Evolutionary conservation across 2,888 invertebrate genomes (phyloP).

Genomic region (Eupeodes luniger): DNA sequence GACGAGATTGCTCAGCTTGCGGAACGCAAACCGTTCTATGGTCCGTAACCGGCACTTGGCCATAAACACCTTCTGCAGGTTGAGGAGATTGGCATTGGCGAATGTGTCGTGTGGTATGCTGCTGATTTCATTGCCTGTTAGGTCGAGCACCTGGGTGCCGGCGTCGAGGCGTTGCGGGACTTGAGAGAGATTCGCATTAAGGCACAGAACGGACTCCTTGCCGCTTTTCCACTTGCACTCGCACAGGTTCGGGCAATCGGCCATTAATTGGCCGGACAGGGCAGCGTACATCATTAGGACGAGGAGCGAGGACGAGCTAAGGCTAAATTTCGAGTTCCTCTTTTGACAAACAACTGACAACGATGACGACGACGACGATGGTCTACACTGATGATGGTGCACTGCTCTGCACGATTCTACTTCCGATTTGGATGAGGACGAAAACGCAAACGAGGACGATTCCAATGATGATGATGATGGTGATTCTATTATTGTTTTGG

Average conservation of each 20-base stretch:
- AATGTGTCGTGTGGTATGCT: conserved; percentile 90
- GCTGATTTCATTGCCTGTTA: conserved; percentile 89
- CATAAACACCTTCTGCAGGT: conserved; percentile 92
- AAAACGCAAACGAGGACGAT: conserved; percentile 16
- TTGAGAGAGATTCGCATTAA: conserved; percentile 89
- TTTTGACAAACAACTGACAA: conserved; percentile 10
- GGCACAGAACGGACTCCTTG: conserved; percentile 93
- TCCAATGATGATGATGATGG: conserved; percentile 50
- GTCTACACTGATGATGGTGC: conserved; percentile 36
- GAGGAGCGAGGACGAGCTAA: conserved; percentile 68
- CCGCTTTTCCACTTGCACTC: conserved; percentile 96
- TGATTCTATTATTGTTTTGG: conserved; percentile 45
- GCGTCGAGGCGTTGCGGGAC: conserved; percentile 91
- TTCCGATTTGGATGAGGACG: conserved; percentile 32
- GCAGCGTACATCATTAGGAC: conserved; percentile 77
- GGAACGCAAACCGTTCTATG: conserved; percentile 90
- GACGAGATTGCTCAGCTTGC: conserved; percentile 91
- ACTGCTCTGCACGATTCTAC: neutral
- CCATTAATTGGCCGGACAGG: conserved; percentile 81
- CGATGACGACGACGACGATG: neutral
- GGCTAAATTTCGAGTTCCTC: conserved; percentile 56
- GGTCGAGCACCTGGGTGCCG: conserved; percentile 91
- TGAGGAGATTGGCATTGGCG: conserved; percentile 89
- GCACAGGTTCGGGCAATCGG: conserved; percentile 90
- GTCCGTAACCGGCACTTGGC: conserved; percentile 88